Base-by-base conservation (phyloP, 2,113 vertebrate genomes). In the Leucopsar rothschildi region DNA sequence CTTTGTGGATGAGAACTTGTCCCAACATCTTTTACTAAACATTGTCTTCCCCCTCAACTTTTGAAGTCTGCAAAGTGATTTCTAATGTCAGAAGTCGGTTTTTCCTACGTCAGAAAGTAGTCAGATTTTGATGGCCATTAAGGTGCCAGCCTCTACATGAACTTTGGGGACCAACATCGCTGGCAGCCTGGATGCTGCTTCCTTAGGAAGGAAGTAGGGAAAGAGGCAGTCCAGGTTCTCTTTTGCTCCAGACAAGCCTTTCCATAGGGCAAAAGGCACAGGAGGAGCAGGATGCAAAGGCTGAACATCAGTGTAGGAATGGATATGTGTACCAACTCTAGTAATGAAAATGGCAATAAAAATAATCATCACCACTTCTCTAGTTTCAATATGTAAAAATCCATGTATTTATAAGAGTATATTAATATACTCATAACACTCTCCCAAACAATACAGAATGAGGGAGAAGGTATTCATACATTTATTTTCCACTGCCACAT, bases 241-340 rank as follows among this genome's bases (percentile, higher is more conserved):
- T n/a, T 77, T 56, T 5, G 7, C 17, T 79, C 68, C 69, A 73
- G n/a, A 69, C 10, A 71, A 93, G 70, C 2, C 17, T 52, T 82
- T 27, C 18, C 27, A 10, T 4, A 49, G 5, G 14, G n/a, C 14
- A 66, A 78, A 70, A 85, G 23, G 11, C 17, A 63, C 8, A 42
- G 13, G 1, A 9, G 7, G 1, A 8, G 8, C 2, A 1, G 52
- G 16, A 78, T 33, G 24, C 10, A 55, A 69, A 76, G 21, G 42
- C 16, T 73, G 78, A 72, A 52, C 5, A 20, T 19, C 27, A 61
- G 16, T 17, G 21, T 37, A 39, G 6, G 12, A 82, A 91, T 5
- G 9, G 25, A 39, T 18, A 82, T 0, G 0, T 12, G 19, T 37
- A 73, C 12, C 56, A 66, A 59, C 57, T 8, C 55, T 40, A 39